Conservation (phyloP, 2,113 vertebrate genomes). For the Empidonax traillii region DNA sequence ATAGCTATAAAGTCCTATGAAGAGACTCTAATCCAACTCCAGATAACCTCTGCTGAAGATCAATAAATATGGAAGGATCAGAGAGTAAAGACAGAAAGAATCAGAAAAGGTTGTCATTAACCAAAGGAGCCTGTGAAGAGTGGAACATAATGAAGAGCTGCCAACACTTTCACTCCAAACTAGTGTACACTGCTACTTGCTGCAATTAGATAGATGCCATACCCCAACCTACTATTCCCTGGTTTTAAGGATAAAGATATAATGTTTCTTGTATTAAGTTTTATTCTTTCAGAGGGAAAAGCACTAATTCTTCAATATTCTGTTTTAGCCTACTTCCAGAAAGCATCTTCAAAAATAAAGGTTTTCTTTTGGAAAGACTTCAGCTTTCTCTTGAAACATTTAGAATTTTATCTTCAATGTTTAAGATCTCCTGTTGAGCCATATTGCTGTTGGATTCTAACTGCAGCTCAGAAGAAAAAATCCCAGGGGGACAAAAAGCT, state of each 20-base stretch:
- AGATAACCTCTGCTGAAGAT: background rate
- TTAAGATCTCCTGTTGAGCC: background rate
- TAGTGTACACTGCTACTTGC: background rate
- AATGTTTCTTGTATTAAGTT: background rate
- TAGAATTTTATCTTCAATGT: background rate
- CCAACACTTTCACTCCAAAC: background rate
- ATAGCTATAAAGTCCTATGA: background rate
- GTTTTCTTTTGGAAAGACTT: background rate
- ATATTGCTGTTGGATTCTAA: background rate
- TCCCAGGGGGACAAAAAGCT: background rate
- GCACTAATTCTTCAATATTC: background rate
- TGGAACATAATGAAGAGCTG: background rate
- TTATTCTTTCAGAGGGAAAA: background rate
- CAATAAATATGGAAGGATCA: background rate
- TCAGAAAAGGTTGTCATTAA: background rate
- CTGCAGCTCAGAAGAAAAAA: background rate
- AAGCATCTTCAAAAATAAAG: background rate
- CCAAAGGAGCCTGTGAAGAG: background rate
- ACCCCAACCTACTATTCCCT: background rate
- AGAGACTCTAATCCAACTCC: background rate
- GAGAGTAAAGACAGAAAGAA: background rate
- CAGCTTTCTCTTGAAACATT: background rate
- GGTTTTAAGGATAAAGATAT: background rate
- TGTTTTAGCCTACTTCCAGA: background rate
- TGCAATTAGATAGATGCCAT: background rate